phyloP scores from a whole-genome alignment of 2,113 vertebrate genomes.

The Micronycteris hirsuta region DNA sequence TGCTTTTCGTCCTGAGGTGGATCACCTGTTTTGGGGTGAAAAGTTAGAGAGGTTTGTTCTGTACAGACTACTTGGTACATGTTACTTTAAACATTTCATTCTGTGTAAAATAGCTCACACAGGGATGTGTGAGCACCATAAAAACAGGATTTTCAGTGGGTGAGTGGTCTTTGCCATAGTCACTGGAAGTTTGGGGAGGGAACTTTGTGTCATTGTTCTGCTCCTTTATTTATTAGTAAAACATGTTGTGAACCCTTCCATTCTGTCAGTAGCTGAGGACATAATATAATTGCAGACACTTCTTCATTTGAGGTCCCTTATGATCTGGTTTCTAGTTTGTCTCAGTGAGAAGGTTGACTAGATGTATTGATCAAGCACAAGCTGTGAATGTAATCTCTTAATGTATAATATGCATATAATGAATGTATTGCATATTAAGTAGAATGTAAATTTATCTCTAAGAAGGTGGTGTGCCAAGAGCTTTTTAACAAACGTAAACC shows the following conservation, averaged over 20 bases:
- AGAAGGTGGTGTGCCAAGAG: background rate
- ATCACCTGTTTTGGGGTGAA: background rate
- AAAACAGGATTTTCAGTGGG: background rate
- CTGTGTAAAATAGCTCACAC: background rate
- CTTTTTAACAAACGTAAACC: background rate
- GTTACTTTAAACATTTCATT: background rate
- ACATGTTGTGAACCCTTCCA: background rate
- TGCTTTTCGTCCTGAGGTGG: background rate
- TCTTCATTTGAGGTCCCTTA: background rate
- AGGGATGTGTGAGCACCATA: background rate
- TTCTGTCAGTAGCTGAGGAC: background rate
- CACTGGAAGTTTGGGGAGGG: background rate
- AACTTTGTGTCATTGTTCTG: background rate
- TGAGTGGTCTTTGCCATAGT: background rate
- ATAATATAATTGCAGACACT: background rate
- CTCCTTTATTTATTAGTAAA: background rate
- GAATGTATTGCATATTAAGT: background rate
- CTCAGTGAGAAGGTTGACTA: background rate
- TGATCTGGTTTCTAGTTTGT: background rate
- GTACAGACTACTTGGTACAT: background rate
- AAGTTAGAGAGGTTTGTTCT: background rate
- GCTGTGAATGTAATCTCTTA: background rate
- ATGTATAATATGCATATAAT: background rate
- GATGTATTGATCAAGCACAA: background rate
- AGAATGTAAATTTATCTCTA: background rate